Conservation (phyloP, 2,113 vertebrate species). For the Pollimyrus isidori region DNA sequence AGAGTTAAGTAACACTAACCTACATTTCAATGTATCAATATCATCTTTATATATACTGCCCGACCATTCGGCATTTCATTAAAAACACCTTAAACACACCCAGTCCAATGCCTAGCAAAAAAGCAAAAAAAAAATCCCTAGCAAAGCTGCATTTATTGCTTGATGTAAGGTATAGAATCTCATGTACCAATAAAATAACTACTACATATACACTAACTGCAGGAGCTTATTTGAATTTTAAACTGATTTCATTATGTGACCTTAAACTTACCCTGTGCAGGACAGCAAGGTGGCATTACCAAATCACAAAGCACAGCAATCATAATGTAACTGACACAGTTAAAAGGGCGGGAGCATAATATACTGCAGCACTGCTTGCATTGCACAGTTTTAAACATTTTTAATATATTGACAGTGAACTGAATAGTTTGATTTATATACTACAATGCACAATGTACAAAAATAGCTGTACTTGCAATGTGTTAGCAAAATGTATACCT, state of each 20-base stretch:
- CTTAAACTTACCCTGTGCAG: neutral
- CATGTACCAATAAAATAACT: slow-evolving; percentile 1
- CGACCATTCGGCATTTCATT: neutral
- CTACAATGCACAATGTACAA: neutral
- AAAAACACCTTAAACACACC: neutral
- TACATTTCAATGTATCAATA: neutral
- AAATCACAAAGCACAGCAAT: neutral
- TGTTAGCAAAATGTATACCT: neutral
- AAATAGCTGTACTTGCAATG: neutral
- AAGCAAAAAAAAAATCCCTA: neutral
- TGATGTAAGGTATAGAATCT: neutral
- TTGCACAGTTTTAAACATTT: neutral
- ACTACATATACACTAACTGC: neutral
- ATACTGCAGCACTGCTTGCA: neutral
- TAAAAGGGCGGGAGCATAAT: neutral
- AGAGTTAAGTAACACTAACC: neutral
- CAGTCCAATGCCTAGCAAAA: slow-evolving; percentile 5
- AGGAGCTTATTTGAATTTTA: neutral
- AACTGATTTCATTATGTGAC: neutral
- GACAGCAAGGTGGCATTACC: neutral
- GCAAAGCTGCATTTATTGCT: slow-evolving; percentile 22
- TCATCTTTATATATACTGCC: neutral
- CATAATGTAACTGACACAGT: neutral
- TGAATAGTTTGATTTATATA: neutral
- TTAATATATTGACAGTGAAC: neutral